phyloP scores from a whole-genome alignment of 2,888 invertebrate genomes.

The Azorinus chamasolen region DNA sequence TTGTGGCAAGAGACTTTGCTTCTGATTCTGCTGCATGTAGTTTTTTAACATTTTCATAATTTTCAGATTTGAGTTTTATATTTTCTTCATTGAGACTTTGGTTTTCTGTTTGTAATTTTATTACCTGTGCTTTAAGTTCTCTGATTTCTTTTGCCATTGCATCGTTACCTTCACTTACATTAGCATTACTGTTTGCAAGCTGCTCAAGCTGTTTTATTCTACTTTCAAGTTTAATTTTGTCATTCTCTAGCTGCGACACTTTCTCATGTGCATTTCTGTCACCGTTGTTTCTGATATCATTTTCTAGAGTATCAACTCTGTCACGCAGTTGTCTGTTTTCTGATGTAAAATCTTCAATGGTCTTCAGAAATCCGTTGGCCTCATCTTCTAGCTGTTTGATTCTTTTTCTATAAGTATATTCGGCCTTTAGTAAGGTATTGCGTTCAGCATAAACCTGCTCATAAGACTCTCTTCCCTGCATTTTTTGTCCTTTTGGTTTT shows the following conservation, averaged over 20 bases:
- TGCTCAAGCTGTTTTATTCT: conserved; percentile 51
- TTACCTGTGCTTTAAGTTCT: conserved; percentile 65
- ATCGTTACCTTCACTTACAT: conserved; percentile 32
- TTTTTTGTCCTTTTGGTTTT: conserved; percentile 10
- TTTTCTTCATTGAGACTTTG: conserved; percentile 72
- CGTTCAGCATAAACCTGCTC: conserved; percentile 74
- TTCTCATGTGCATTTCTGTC: conserved; percentile 27
- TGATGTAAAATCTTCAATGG: conserved; percentile 70
- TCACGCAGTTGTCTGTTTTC: conserved; percentile 71
- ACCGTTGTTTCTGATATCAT: conserved; percentile 30
- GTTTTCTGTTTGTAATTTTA: conserved; percentile 70
- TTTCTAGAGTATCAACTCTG: conserved; percentile 66
- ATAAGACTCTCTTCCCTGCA: conserved; percentile 62
- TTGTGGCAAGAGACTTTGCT: conserved; percentile 50
- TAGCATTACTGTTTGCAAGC: background rate
- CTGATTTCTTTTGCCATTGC: conserved; percentile 45
- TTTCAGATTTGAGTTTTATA: conserved; percentile 70
- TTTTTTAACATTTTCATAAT: conserved; percentile 64
- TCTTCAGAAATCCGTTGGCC: conserved; percentile 72
- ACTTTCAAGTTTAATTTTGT: conserved; percentile 63
- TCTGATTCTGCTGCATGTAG: conserved; percentile 67
- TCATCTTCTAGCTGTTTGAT: conserved; percentile 80
- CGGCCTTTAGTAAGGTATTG: conserved; percentile 72
- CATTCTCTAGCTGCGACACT: conserved; percentile 52
- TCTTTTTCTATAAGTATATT: conserved; percentile 72